Conservation (phyloP, 2,113 vertebrate species). For the Equus quagga region DNA sequence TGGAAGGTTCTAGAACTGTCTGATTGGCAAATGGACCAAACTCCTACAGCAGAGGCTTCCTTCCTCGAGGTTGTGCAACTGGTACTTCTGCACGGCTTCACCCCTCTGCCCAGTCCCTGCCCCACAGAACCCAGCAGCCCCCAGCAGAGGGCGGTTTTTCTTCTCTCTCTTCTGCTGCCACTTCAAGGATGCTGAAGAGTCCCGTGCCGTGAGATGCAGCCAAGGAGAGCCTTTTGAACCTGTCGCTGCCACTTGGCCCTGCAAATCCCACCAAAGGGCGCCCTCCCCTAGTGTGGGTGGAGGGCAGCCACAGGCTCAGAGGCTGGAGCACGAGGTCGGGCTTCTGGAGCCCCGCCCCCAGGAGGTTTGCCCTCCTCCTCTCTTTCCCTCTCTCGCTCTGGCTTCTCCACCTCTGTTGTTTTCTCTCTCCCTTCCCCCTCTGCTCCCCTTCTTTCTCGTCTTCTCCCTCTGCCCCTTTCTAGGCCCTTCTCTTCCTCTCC, state of each 20-base stretch:
- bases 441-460: rapidly evolving
- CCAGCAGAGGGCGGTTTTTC: neutral
- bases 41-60: neutral
- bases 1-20: rapidly evolving
- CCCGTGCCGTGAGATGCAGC: neutral
- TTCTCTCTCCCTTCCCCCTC: rapidly evolving
- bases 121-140: rapidly evolving
- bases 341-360: neutral
- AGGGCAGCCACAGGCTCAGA: neutral
- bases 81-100: rapidly evolving
- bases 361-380: no score
- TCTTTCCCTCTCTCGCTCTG: no score
- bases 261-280: neutral
- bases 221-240: neutral
- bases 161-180: neutral
- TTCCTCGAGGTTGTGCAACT: neutral
- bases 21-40: neutral
- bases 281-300: neutral
- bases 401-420: rapidly evolving
- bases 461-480: neutral
- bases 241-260: neutral
- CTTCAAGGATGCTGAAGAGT: neutral
- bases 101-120: neutral
- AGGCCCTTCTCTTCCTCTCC: neutral
- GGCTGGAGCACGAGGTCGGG: no score